phyloP scores from a whole-genome alignment of 2,797 vertebrate genomes.

The Acanthornis magna region DNA sequence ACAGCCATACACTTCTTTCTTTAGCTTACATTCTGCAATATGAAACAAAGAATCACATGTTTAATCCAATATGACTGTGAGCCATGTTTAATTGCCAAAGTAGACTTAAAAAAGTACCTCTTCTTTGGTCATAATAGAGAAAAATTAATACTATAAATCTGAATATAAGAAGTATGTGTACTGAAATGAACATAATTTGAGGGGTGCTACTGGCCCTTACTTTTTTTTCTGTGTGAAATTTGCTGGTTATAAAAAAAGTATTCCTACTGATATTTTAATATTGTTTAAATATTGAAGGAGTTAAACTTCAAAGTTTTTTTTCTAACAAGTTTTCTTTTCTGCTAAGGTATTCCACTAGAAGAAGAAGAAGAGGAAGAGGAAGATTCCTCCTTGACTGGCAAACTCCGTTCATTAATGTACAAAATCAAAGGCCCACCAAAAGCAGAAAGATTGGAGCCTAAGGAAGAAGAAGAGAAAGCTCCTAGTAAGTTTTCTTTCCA shows the following conservation, averaged over 20 bases:
- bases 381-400: slow-evolving; percentile 86
- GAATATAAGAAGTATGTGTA: not conserved
- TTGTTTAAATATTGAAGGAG: not conserved
- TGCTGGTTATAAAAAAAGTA: not conserved
- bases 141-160: not conserved
- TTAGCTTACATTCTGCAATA: not conserved
- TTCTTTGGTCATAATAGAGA: not conserved
- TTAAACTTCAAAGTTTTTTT: not conserved
- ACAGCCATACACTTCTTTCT: not conserved
- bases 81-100: not conserved
- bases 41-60: not conserved
- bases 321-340: slow-evolving; percentile 34
- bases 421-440: slow-evolving; percentile 90
- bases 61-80: not conserved
- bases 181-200: not conserved
- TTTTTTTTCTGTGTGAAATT: not conserved
- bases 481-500: slow-evolving; percentile 84
- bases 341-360: slow-evolving; percentile 90
- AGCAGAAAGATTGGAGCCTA: slow-evolving; percentile 80
- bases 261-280: not conserved
- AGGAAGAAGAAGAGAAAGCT: slow-evolving; percentile 82
- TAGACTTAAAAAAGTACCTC: not conserved
- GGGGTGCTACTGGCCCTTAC: not conserved
- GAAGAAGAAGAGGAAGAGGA: slow-evolving; percentile 88
- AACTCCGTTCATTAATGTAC: slow-evolving; percentile 86